Evolutionary conservation across 2,797 vertebrate genomes (phyloP).

Genomic region (Erithacus rubecula): DNA sequence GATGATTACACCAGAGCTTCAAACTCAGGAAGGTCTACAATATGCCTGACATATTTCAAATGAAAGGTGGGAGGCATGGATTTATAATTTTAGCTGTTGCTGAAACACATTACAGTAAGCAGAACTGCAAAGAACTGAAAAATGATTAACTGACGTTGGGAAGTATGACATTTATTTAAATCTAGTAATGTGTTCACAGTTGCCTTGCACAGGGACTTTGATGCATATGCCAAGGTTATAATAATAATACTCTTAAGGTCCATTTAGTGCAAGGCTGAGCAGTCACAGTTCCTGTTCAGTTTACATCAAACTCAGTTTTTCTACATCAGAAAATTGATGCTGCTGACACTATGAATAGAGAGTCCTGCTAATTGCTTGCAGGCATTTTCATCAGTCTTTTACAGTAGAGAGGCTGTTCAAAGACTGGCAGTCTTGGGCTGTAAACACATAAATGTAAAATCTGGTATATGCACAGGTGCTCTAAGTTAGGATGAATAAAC

Average conservation of each 20-base stretch:
- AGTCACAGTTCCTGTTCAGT: not conserved
- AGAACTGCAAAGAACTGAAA: constrained; percentile 33
- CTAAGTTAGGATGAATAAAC: not conserved
- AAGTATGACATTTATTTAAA: constrained; percentile 47
- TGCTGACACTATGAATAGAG: not conserved
- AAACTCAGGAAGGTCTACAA: not conserved
- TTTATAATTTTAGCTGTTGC: constrained; percentile 30
- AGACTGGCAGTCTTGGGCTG: not conserved
- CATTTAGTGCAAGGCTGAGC: constrained; percentile 32
- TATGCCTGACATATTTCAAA: not conserved
- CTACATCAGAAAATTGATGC: not conserved
- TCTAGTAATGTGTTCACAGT: not conserved
- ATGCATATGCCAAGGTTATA: constrained; percentile 26
- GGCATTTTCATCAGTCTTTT: not conserved
- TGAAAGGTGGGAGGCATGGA: not conserved
- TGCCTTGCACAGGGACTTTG: constrained; percentile 19
- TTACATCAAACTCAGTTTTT: not conserved
- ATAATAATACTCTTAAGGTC: constrained; percentile 31
- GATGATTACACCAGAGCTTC: not conserved
- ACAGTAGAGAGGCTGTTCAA: not conserved
- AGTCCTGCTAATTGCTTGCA: not conserved
- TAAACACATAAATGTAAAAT: not conserved
- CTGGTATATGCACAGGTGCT: not conserved
- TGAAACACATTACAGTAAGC: constrained; percentile 12
- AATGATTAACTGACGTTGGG: constrained; percentile 29